These are phyloP conservation scores for Chelonus insularis DNA, from an alignment of 1,140 invertebrate genomes.

Conservation along the genomic window DNA sequence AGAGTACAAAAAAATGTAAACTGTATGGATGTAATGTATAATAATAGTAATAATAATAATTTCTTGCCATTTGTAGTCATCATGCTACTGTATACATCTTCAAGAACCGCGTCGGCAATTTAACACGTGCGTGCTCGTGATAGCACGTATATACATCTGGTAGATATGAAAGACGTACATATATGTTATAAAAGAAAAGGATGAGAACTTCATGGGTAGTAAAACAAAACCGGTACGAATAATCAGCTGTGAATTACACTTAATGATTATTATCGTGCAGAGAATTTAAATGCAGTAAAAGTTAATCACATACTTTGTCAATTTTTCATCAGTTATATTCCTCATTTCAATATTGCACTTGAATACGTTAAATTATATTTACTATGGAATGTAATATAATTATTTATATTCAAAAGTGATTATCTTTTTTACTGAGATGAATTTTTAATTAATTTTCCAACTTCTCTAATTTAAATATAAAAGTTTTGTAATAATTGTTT, in stretches of 20 bases:
- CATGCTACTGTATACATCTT: not conserved
- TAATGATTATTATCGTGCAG: slow-evolving; percentile 5
- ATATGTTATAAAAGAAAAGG: not conserved
- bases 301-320: not conserved
- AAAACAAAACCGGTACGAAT: not conserved
- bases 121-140: slow-evolving; percentile 13
- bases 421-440: too few species aligned
- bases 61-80: not conserved
- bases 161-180: not conserved
- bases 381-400: too few species aligned
- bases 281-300: not conserved
- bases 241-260: slow-evolving; percentile 3
- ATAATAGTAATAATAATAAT: not conserved
- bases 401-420: too few species aligned
- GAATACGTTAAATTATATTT: too few species aligned
- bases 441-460: too few species aligned
- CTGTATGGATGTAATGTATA: not conserved
- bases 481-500: too few species aligned
- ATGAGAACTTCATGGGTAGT: not conserved
- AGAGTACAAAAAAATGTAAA: not conserved
- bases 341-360: too few species aligned
- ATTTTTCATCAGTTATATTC: not conserved
- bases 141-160: slow-evolving; percentile 2
- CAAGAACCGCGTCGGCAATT: slow-evolving; percentile 11
- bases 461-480: too few species aligned